Percentiles rank a stretch among this genome's conserved stretches.
These are phyloP conservation scores for Nesometra sesokonis DNA, from an alignment of 35 echinoderm and acorn worm species.

Conservation along the genomic window DNA sequence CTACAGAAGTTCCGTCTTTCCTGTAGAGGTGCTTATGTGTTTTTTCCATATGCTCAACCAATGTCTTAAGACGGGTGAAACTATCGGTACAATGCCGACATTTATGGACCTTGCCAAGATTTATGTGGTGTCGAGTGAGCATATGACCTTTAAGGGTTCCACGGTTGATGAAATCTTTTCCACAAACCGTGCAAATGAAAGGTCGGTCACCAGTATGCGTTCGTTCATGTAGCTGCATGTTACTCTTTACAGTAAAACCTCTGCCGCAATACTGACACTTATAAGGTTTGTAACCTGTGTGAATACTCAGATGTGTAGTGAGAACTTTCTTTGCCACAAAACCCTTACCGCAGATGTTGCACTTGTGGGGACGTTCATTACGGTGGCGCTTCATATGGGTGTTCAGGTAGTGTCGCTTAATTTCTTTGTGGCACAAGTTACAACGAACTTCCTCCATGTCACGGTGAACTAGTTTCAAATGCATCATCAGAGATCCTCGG, in stretches of 20 bases:
- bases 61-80: not conserved
- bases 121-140: not conserved
- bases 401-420: not conserved
- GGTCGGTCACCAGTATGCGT: conserved; percentile 38
- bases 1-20: not conserved
- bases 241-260: conserved; percentile 34
- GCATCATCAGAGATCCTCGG: not conserved
- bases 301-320: not conserved
- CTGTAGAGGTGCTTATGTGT: not conserved
- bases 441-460: not conserved
- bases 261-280: conserved; percentile 42
- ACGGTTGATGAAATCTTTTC: conserved; percentile 30
- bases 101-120: not conserved
- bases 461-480: not conserved
- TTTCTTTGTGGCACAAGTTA: not conserved
- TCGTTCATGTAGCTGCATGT: conserved; percentile 42
- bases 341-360: not conserved
- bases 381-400: not conserved
- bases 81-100: not conserved
- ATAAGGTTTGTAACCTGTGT: conserved; percentile 1
- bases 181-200: conserved; percentile 40
- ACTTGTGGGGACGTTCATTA: not conserved
- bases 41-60: not conserved
- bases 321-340: not conserved
- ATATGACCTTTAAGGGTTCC: conserved; percentile 27